Evolutionary conservation across 2,113 vertebrate species (phyloP).

Genomic region (Cyanoderma ruficeps): DNA sequence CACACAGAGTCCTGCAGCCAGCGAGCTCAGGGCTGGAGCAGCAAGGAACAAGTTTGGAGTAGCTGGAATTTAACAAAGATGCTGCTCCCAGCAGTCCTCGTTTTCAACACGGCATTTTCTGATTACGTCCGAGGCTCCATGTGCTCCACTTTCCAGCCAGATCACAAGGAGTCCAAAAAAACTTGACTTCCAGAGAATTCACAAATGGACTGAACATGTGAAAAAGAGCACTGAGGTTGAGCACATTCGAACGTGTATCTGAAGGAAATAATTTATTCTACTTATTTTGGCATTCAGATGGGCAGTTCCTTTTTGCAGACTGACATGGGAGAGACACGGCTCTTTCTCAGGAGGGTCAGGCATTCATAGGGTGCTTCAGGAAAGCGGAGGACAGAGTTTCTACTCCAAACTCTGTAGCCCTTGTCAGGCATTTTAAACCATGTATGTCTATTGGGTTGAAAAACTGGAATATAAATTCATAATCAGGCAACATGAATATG

Average conservation of each 20-base stretch:
- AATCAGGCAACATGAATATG: background rate
- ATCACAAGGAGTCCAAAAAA: conserved; percentile 21
- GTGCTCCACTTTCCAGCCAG: background rate
- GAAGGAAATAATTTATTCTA: conserved; percentile 12
- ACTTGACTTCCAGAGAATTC: conserved; percentile 9
- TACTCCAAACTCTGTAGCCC: background rate
- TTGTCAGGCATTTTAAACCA: background rate
- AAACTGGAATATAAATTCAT: background rate
- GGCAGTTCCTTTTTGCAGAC: background rate
- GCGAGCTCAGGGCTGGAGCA: conserved; percentile 26
- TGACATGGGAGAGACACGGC: background rate
- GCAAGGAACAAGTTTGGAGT: background rate
- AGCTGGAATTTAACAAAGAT: conserved; percentile 43
- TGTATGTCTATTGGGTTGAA: background rate
- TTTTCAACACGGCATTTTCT: conserved; percentile 52
- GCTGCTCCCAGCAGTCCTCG: conserved; percentile 21
- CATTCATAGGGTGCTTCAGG: background rate
- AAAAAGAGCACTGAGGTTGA: background rate
- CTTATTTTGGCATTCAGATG: background rate
- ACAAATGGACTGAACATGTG: background rate
- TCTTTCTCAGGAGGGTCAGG: background rate
- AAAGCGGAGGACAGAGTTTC: background rate
- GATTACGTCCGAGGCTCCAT: background rate
- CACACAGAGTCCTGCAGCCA: background rate
- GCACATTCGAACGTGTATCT: rapidly evolving